phyloP scores from a whole-genome alignment of 2,797 vertebrate species.

The Craterocephalus amniculus region DNA sequence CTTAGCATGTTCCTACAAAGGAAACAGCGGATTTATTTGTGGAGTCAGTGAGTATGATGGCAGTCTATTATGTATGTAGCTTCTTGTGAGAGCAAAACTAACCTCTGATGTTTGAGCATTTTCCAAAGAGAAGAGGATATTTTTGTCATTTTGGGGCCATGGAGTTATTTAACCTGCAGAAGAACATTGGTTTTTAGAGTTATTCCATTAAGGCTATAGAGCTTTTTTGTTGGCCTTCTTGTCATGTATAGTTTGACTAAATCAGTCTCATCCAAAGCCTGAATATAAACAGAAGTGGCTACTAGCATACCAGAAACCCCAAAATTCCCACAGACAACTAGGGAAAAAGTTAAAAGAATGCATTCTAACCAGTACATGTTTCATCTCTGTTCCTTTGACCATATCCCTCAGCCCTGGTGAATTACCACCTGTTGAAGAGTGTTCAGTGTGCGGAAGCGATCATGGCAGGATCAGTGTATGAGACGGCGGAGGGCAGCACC shows the following conservation, averaged over 20 bases:
- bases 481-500: conserved; percentile 91
- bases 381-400: background rate
- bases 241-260: no score
- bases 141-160: conserved; percentile 1
- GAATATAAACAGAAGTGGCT: background rate
- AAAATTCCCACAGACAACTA: background rate
- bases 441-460: conserved; percentile 96
- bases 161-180: background rate
- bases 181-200: background rate
- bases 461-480: conserved; percentile 86
- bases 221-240: background rate
- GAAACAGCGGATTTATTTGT: conserved; percentile 24
- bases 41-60: conserved; percentile 13
- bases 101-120: conserved; percentile 25
- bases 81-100: conserved; percentile 17
- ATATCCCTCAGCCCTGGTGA: conserved; percentile 85
- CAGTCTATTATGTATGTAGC: conserved; percentile 12
- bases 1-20: background rate
- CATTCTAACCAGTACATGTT: background rate
- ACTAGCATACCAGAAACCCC: background rate
- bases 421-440: conserved; percentile 91
- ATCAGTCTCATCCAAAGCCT: no score
- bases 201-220: background rate
- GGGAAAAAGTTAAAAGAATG: background rate
- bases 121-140: conserved; percentile 45